Evolutionary conservation across 1,140 invertebrate genomes (phyloP).

Genomic region (Magallana angulata): DNA sequence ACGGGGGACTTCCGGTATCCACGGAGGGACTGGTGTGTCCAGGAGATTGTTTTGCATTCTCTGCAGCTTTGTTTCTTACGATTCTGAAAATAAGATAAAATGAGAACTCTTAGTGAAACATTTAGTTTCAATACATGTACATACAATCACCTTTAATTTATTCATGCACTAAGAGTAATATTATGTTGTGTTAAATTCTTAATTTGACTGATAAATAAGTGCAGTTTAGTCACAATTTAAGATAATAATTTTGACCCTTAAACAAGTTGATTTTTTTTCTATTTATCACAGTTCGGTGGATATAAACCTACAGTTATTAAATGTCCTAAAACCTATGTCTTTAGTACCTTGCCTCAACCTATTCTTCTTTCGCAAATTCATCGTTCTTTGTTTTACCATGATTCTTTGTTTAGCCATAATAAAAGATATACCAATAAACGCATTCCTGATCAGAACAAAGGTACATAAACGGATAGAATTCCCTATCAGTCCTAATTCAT

Average conservation of each 20-base stretch:
- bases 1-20: constrained; percentile 45
- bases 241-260: no score
- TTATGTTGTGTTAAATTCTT: no score
- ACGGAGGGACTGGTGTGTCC: constrained; percentile 57
- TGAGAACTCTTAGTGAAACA: no score
- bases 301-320: no score
- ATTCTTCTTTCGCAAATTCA: constrained; percentile 22
- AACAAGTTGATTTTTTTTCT: no score
- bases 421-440: constrained; percentile 13
- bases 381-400: background rate
- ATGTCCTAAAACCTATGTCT: background rate
- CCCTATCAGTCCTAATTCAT: background rate
- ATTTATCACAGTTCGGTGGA: no score
- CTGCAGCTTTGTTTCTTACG: constrained; percentile 70
- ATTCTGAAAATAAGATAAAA: constrained; percentile 59
- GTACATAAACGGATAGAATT: background rate
- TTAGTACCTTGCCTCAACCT: background rate
- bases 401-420: background rate
- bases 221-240: background rate
- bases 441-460: background rate
- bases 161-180: no score
- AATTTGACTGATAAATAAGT: no score
- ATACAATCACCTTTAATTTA: no score
- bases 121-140: no score
- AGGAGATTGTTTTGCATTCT: constrained; percentile 60